Percentiles rank a stretch among this genome's conserved stretches.
phyloP scores from a whole-genome alignment of 2,888 invertebrate species.

The Nycteola revayana region DNA sequence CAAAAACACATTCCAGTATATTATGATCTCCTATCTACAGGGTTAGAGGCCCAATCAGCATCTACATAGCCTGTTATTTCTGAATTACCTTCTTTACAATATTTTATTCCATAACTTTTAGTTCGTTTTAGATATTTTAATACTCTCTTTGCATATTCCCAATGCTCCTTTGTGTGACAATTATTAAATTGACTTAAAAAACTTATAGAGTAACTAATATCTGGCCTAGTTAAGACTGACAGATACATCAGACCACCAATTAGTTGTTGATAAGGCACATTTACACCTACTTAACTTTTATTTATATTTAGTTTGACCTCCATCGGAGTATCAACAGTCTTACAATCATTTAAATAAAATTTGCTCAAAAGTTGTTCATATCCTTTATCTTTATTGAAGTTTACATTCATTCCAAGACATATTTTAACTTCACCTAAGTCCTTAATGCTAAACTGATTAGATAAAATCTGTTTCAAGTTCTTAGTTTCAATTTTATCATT shows the following conservation, averaged over 20 bases:
- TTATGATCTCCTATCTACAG: conserved; percentile 15
- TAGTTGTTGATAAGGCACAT: conserved; percentile 7
- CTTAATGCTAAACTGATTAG: conserved; percentile 14
- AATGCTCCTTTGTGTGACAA: conserved; percentile 18
- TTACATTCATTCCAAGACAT: conserved; percentile 9
- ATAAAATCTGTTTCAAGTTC: conserved; percentile 5
- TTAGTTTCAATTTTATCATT: conserved; percentile 5
- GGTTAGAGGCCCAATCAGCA: conserved; percentile 22
- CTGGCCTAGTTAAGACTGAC: conserved; percentile 19
- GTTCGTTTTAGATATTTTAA: conserved; percentile 15
- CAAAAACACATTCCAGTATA: conserved; percentile 23
- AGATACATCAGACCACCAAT: conserved; percentile 21
- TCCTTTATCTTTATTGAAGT: neutral
- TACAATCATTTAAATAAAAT: conserved; percentile 22
- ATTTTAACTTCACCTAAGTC: conserved; percentile 12
- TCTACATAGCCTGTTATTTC: conserved; percentile 19
- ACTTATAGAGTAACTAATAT: conserved; percentile 21
- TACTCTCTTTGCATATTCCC: conserved; percentile 17
- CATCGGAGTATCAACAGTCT: conserved; percentile 22
- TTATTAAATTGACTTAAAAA: conserved; percentile 27
- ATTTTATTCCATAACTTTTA: conserved; percentile 20
- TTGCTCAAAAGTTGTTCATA: conserved; percentile 8
- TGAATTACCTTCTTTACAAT: conserved; percentile 10
- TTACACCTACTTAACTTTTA: conserved; percentile 2
- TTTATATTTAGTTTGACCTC: conserved; percentile 18